Conservation (phyloP, 53 echinoderm and acorn worm genomes). For the Zoroaster sp. region DNA sequence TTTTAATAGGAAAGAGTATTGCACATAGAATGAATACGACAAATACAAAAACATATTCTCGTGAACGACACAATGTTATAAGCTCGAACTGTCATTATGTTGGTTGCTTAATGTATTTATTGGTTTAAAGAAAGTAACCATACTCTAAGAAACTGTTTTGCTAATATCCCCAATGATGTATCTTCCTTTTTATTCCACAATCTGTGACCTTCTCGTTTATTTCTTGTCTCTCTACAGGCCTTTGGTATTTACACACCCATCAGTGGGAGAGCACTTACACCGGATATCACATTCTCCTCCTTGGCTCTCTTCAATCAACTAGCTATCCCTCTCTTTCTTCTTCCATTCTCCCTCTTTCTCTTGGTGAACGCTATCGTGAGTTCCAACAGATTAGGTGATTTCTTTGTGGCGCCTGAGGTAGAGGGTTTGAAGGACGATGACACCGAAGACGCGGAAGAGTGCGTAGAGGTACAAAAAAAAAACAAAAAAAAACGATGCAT, state of each 20-base stretch:
- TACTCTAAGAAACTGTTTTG: too few species aligned
- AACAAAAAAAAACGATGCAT: not conserved
- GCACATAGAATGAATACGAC: too few species aligned
- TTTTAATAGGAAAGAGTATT: too few species aligned
- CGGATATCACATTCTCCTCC: slow-evolving; percentile 87
- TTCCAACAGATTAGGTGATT: slow-evolving; percentile 69
- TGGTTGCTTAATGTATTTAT: too few species aligned
- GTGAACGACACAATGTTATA: too few species aligned
- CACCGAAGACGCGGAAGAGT: slow-evolving; percentile 24
- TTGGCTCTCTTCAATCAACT: slow-evolving; percentile 93
- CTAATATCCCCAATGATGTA: too few species aligned
- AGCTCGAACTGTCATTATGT: too few species aligned
- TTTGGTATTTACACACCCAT: slow-evolving; percentile 79
- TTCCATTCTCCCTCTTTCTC: slow-evolving; percentile 71
- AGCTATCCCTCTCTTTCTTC: slow-evolving; percentile 77
- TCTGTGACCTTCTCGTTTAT: not conserved
- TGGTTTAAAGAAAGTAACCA: too few species aligned
- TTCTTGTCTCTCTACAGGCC: slow-evolving; percentile 33
- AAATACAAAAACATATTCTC: too few species aligned
- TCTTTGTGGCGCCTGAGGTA: slow-evolving; percentile 84
- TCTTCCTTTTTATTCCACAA: not conserved
- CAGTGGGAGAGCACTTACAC: slow-evolving; percentile 69
- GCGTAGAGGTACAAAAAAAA: not conserved
- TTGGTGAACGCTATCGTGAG: slow-evolving; percentile 91
- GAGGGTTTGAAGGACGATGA: not conserved